Conservation (phyloP, 2,113 vertebrate species). For the Tetrax tetrax region DNA sequence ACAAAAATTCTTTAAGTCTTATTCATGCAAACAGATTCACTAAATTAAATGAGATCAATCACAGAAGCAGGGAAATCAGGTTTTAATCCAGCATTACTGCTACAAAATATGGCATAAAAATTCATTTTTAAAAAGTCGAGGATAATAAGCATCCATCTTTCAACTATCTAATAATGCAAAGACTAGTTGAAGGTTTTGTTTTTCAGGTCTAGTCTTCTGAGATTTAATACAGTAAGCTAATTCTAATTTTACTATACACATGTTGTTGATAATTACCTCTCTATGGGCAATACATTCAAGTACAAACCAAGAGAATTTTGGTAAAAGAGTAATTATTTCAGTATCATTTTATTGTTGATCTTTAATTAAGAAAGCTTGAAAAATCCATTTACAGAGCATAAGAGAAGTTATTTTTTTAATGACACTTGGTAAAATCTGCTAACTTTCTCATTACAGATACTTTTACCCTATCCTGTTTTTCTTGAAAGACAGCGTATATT, state of each 20-base stretch:
- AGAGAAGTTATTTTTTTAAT: background rate
- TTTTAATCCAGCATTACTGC: background rate
- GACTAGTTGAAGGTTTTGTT: background rate
- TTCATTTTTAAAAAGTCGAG: background rate
- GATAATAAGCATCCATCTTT: background rate
- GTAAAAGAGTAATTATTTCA: background rate
- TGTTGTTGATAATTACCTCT: background rate
- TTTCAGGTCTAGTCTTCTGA: background rate
- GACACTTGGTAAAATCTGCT: background rate
- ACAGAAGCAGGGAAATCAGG: background rate
- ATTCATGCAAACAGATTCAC: background rate
- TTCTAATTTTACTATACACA: background rate
- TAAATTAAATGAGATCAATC: background rate
- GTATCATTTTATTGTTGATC: background rate
- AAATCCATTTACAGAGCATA: background rate
- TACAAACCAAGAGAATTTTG: background rate
- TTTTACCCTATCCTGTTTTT: background rate
- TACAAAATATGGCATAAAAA: background rate
- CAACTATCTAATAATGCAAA: background rate
- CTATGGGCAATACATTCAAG: background rate
- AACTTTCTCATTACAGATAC: background rate
- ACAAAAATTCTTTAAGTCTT: constrained; percentile 2
- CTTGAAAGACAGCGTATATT: background rate
- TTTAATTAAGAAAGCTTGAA: background rate
- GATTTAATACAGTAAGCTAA: background rate